A percentile compares a stretch with the other conserved stretches of the same genome.
Evolutionary conservation across 2,113 vertebrate genomes (phyloP).

Genomic region (Cynocephalus volans): DNA sequence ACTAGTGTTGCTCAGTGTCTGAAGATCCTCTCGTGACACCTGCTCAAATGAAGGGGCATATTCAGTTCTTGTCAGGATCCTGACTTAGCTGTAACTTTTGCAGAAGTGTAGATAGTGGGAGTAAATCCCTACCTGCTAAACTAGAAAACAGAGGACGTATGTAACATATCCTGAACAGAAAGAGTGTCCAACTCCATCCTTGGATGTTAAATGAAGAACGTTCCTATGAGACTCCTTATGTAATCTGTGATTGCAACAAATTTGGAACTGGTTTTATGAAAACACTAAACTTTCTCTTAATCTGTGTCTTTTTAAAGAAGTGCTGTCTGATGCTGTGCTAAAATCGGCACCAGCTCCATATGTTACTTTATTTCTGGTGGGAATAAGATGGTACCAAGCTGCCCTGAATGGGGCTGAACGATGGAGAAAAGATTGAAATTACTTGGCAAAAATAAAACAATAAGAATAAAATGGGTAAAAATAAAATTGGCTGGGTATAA

Average conservation of each 20-base stretch:
- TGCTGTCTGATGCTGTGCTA: neutral
- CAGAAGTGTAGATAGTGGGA: neutral
- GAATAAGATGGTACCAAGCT: neutral
- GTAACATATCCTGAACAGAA: neutral
- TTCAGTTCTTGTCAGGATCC: neutral
- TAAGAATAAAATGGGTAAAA: neutral
- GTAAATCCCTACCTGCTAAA: neutral
- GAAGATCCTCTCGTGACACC: neutral
- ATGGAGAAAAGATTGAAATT: neutral
- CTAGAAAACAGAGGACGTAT: neutral
- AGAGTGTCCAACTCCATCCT: neutral
- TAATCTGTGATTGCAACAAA: neutral
- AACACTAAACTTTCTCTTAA: neutral
- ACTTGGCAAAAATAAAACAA: constrained; percentile 13
- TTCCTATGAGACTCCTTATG: neutral
- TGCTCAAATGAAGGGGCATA: neutral
- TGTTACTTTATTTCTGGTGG: neutral
- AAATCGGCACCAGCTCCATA: neutral
- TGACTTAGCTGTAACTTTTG: neutral
- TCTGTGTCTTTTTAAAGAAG: neutral
- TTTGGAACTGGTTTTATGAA: neutral
- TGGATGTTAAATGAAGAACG: neutral
- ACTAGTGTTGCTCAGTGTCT: no score
- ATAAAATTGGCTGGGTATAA: neutral
- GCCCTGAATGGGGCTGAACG: neutral